Evolutionary conservation across 2,113 vertebrate genomes (phyloP).

Genomic region (Dicentrarchus labrax): DNA sequence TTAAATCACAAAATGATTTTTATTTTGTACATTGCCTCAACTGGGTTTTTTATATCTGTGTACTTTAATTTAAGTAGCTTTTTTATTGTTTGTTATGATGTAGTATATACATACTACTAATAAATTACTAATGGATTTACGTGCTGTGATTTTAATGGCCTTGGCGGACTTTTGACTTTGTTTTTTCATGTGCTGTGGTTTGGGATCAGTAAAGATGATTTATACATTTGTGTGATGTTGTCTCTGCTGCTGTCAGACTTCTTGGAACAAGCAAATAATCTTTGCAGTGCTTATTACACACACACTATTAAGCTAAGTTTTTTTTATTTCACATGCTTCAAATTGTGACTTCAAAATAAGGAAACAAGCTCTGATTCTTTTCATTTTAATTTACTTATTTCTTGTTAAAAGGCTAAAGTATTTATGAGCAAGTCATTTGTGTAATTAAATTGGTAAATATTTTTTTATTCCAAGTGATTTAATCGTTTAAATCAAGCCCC

Average conservation of each 20-base stretch:
- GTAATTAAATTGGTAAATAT: too few species aligned
- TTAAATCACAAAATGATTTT: neutral
- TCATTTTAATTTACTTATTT: neutral
- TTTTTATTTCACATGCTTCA: neutral
- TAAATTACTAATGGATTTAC: neutral
- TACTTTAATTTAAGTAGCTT: neutral
- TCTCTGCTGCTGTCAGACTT: slow-evolving; percentile 1
- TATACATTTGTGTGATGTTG: neutral
- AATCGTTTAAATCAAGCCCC: neutral
- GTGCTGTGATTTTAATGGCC: neutral
- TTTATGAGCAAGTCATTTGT: neutral
- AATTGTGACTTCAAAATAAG: neutral
- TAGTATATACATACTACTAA: neutral
- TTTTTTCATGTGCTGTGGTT: neutral
- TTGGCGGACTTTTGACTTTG: too few species aligned
- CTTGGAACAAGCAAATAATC: neutral
- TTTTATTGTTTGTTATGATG: neutral
- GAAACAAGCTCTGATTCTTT: neutral
- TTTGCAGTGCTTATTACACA: neutral
- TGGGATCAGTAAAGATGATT: neutral
- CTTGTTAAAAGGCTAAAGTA: neutral
- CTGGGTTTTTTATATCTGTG: neutral
- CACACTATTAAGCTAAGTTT: neutral
- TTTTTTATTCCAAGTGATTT: neutral
- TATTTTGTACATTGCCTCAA: neutral